phyloP scores from a whole-genome alignment of 2,888 invertebrate species.

The Conops quadrifasciatus region DNA sequence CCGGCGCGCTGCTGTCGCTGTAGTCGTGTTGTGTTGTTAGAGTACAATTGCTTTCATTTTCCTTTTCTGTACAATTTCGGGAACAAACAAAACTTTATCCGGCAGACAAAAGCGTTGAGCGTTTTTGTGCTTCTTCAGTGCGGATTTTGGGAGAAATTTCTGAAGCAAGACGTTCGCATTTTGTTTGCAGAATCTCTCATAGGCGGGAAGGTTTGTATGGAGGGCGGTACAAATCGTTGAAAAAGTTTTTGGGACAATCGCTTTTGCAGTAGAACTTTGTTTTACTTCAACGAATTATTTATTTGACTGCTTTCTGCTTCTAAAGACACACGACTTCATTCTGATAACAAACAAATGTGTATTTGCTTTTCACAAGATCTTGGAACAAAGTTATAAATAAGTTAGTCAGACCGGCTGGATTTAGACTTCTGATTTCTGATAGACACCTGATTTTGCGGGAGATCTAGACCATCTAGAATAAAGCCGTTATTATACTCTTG shows the following conservation, averaged over 20 bases:
- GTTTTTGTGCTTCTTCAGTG: constrained; percentile 8
- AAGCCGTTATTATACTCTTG: too few species aligned
- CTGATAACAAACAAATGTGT: too few species aligned
- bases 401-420: too few species aligned
- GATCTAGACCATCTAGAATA: too few species aligned
- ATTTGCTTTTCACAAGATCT: too few species aligned
- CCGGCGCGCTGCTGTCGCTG: not conserved
- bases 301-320: constrained; percentile 20
- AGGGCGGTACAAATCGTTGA: constrained; percentile 18
- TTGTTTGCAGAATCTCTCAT: not conserved
- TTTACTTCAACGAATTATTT: constrained; percentile 4
- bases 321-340: not conserved
- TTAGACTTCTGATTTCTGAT: too few species aligned
- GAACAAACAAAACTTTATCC: constrained; percentile 9
- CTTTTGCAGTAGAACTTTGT: not conserved
- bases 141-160: not conserved
- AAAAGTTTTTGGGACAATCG: constrained; percentile 27
- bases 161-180: constrained; percentile 3
- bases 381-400: too few species aligned
- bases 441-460: too few species aligned
- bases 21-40: not conserved
- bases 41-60: not conserved
- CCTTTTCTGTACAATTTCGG: constrained; percentile 9
- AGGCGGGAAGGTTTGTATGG: not conserved
- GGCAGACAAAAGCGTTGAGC: constrained; percentile 20